These are phyloP conservation scores for Strigamia transsilvanica DNA, from an alignment of 2,888 invertebrate genomes.

Conservation along the genomic window DNA sequence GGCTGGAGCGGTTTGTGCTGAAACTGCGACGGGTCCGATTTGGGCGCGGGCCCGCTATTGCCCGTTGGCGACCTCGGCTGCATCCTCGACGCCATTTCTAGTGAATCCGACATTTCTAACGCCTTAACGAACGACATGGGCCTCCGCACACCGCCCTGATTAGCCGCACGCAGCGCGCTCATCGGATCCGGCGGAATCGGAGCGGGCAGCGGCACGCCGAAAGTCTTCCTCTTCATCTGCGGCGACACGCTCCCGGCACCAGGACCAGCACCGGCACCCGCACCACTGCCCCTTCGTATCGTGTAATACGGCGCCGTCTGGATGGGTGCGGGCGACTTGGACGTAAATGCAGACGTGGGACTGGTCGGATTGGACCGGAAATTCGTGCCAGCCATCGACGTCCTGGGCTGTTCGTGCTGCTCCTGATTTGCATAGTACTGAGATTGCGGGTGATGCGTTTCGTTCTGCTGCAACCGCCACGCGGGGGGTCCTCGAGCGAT, in stretches of 20 bases:
- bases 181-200: conserved; percentile 52
- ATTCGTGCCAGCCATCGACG: conserved; percentile 34
- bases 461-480: conserved; percentile 72
- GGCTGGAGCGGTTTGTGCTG: conserved; percentile 50
- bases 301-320: conserved; percentile 38
- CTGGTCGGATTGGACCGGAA: conserved; percentile 79
- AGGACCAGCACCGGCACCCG: conserved; percentile 60
- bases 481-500: conserved; percentile 65
- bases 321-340: background rate
- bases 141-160: conserved; percentile 65
- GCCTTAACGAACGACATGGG: conserved; percentile 91
- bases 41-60: conserved; percentile 50
- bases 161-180: conserved; percentile 61
- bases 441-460: conserved; percentile 67
- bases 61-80: conserved; percentile 50
- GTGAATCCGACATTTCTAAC: conserved; percentile 86
- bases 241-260: conserved; percentile 75
- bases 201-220: conserved; percentile 58
- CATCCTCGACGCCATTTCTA: conserved; percentile 62
- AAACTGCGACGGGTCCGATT: conserved; percentile 33
- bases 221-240: conserved; percentile 69
- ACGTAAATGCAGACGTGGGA: conserved; percentile 69
- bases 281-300: conserved; percentile 31
- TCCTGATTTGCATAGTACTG: conserved; percentile 66
- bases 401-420: conserved; percentile 36